phyloP scores from a whole-genome alignment of 2,113 vertebrate genomes.

The Cyanoderma ruficeps region DNA sequence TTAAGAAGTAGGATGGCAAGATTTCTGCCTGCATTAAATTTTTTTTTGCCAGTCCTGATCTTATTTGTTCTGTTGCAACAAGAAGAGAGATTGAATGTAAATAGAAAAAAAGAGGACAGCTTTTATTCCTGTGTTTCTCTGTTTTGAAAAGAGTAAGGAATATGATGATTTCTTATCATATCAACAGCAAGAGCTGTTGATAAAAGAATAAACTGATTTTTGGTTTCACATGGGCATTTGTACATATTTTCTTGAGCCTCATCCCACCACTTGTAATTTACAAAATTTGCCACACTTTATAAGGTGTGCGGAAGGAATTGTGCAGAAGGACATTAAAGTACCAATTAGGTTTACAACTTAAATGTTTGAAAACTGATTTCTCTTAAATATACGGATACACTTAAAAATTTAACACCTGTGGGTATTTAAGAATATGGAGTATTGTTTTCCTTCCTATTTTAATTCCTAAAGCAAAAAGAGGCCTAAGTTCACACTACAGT shows the following conservation, averaged over 20 bases:
- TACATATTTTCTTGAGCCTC: neutral
- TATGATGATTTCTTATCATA: neutral
- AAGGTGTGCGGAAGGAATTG: neutral
- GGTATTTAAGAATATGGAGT: neutral
- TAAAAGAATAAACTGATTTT: neutral
- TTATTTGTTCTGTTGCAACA: neutral
- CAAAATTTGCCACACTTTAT: neutral
- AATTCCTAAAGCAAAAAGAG: neutral
- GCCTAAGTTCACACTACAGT: neutral
- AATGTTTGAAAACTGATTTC: neutral
- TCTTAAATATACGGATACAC: neutral
- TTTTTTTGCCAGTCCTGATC: neutral
- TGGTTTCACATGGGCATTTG: neutral
- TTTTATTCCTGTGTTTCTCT: neutral
- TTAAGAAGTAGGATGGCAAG: neutral
- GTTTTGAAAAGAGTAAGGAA: neutral
- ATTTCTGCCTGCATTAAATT: neutral
- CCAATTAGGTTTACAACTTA: neutral
- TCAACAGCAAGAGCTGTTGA: neutral
- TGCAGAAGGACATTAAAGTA: neutral
- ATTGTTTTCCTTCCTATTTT: neutral
- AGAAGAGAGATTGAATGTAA: neutral
- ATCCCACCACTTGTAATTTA: neutral
- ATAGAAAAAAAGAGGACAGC: neutral
- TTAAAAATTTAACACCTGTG: neutral